Conservation (phyloP, 2,797 vertebrate species). For the Siniperca obscura region DNA sequence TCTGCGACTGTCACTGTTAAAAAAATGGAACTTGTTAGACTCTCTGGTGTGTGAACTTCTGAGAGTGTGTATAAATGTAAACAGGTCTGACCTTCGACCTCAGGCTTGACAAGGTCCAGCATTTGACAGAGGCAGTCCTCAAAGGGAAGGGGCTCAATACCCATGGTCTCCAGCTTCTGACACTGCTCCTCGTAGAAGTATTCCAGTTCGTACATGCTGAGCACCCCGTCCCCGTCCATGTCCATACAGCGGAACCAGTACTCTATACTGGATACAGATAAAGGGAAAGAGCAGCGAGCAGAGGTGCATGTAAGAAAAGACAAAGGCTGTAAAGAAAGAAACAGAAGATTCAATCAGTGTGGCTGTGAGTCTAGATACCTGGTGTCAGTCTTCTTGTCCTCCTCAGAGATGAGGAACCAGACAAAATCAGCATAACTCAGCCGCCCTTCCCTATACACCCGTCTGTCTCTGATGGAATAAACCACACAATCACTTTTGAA, state of each 20-base stretch:
- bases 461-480: constrained; percentile 83
- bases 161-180: constrained; percentile 92
- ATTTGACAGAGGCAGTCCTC: constrained; percentile 97
- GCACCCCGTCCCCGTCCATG: constrained; percentile 93
- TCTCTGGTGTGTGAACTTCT: constrained; percentile 19
- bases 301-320: background rate
- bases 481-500: constrained; percentile 16
- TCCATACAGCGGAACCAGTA: constrained; percentile 99
- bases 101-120: constrained; percentile 94
- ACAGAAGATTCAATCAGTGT: background rate
- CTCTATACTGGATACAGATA: constrained; percentile 87
- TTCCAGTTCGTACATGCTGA: constrained; percentile 97
- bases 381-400: constrained; percentile 95
- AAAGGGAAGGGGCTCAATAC: constrained; percentile 94
- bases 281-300: background rate
- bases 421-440: constrained; percentile 96
- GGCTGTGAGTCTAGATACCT: constrained; percentile 81
- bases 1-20: background rate
- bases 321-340: background rate
- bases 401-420: constrained; percentile 98
- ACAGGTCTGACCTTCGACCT: constrained; percentile 85
- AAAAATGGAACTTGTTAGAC: constrained; percentile 16
- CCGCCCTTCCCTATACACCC: constrained; percentile 87
- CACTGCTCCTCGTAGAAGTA: constrained; percentile 97
- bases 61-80: constrained; percentile 37